These are phyloP conservation scores for Drosophila paulistorum DNA, from an alignment of 1,140 invertebrate genomes.

Conservation along the genomic window DNA sequence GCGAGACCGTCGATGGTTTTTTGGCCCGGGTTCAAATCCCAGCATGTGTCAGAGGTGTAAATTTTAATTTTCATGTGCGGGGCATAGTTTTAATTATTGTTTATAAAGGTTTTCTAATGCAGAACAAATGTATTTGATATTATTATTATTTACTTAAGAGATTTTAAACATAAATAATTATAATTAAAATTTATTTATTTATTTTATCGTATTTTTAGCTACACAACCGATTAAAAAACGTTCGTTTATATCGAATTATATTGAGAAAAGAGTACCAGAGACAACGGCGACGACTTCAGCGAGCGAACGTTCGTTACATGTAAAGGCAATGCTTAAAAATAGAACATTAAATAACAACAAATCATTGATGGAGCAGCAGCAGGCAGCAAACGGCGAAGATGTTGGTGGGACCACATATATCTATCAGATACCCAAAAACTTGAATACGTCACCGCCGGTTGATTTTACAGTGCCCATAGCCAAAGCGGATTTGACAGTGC, in stretches of 20 bases:
- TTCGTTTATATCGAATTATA: constrained; percentile 18
- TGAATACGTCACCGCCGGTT: background rate
- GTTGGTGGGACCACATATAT: background rate
- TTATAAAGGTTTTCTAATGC: background rate
- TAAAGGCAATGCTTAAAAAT: constrained; percentile 63
- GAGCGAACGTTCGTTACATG: constrained; percentile 44
- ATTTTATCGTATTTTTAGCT: constrained; percentile 16
- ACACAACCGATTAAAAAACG: constrained; percentile 22
- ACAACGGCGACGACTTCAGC: background rate
- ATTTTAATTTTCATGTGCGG: background rate
- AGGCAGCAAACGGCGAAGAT: too few species aligned
- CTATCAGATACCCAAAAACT: background rate
- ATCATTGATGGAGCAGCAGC: background rate
- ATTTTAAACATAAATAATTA: too few species aligned
- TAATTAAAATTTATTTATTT: background rate
- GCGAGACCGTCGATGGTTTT: constrained; percentile 16
- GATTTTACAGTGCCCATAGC: constrained; percentile 38
- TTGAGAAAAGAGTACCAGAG: constrained; percentile 32
- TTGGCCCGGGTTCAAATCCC: constrained; percentile 62
- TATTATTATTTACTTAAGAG: background rate
- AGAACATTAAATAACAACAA: constrained; percentile 56
- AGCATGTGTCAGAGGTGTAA: constrained; percentile 14
- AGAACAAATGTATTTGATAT: background rate
- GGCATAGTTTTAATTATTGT: constrained; percentile 1
- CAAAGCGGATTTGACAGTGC: constrained; percentile 50